These are phyloP conservation scores for Stomorhina lunata DNA, from an alignment of 2,888 invertebrate genomes.

Conservation along the genomic window DNA sequence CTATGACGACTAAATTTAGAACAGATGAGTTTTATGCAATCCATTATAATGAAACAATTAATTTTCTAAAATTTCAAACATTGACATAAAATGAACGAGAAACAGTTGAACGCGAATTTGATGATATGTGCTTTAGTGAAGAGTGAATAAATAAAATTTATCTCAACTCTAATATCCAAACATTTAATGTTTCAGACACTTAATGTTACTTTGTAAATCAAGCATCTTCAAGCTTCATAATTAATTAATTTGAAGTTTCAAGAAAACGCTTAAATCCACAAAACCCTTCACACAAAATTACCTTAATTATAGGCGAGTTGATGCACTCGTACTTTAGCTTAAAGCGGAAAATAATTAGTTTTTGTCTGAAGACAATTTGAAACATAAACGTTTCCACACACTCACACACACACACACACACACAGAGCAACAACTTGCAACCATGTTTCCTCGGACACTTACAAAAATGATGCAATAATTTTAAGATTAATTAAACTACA, in stretches of 20 bases:
- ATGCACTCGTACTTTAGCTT: not conserved
- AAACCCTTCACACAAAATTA: not conserved
- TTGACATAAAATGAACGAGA: no score
- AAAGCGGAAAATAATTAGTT: constrained; percentile 33
- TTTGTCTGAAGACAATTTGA: not conserved
- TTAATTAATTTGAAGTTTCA: constrained; percentile 9
- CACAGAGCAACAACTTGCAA: not conserved
- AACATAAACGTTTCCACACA: no score
- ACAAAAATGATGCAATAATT: not conserved
- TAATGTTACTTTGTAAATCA: not conserved
- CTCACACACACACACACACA: not conserved
- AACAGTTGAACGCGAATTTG: no score
- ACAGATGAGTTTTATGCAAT: no score
- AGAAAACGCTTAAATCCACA: not conserved
- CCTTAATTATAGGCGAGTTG: not conserved
- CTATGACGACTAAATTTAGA: no score
- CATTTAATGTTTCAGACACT: not conserved
- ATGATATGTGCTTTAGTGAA: no score
- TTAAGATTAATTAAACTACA: constrained; percentile 4
- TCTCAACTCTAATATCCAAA: not conserved
- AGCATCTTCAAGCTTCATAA: not conserved
- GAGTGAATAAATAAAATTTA: no score
- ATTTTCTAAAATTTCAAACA: no score
- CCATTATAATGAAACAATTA: no score
- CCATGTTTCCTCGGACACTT: not conserved